Evolutionary conservation across 1,140 invertebrate species (phyloP).

Genomic region (Adelges cooleyi): DNA sequence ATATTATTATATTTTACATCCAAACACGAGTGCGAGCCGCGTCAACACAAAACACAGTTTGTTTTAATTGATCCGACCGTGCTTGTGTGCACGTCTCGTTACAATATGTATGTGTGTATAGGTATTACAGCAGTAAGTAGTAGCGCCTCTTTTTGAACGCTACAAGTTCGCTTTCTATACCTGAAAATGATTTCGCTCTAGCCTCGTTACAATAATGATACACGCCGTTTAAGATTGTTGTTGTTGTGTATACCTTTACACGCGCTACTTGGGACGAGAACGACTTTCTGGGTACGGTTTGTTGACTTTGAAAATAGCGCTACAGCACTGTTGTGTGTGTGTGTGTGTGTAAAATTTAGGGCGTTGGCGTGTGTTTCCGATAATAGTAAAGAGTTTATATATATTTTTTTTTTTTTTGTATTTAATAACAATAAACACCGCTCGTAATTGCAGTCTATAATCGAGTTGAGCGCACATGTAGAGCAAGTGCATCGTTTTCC

Average conservation of each 20-base stretch:
- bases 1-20: background rate
- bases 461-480: constrained; percentile 18
- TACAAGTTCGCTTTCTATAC: constrained; percentile 12
- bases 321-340: too few species aligned
- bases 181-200: too few species aligned
- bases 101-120: too few species aligned
- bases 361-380: too few species aligned
- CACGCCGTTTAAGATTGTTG: too few species aligned
- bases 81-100: too few species aligned
- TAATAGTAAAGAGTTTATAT: too few species aligned
- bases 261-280: too few species aligned
- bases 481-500: background rate
- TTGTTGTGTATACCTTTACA: too few species aligned
- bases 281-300: constrained; percentile 5
- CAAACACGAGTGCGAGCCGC: background rate
- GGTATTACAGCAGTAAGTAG: too few species aligned
- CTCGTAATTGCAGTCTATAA: background rate
- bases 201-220: too few species aligned
- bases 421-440: background rate
- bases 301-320: constrained; percentile 6
- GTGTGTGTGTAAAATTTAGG: too few species aligned
- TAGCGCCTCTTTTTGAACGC: background rate
- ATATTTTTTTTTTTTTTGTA: background rate
- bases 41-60: background rate
- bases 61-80: background rate